phyloP scores from a whole-genome alignment of 2,797 vertebrate species.

The Gymnoscopelus braueri region DNA sequence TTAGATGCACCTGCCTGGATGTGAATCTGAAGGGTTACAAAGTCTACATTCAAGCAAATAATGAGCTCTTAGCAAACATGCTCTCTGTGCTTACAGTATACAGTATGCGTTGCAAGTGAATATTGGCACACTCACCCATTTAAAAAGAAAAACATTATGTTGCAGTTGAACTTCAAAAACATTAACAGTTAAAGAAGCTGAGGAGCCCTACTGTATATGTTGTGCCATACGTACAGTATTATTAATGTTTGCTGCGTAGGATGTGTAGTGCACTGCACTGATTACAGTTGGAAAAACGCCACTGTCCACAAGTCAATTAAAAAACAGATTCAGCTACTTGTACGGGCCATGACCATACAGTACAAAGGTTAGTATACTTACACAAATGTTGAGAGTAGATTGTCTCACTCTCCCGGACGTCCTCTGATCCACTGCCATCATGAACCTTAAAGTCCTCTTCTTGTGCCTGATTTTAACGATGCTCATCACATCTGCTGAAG shows the following conservation, averaged over 20 bases:
- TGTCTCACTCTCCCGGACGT: slow-evolving; percentile 46
- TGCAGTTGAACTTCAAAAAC: not conserved
- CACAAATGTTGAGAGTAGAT: slow-evolving; percentile 47
- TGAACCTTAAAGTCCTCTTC: slow-evolving; percentile 77
- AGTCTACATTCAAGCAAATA: slow-evolving; percentile 77
- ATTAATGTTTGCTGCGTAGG: not conserved
- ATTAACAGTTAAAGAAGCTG: not conserved
- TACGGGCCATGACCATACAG: slow-evolving; percentile 24
- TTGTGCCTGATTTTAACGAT: slow-evolving; percentile 65
- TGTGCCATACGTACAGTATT: not conserved
- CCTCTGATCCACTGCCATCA: slow-evolving; percentile 58
- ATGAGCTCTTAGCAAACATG: slow-evolving; percentile 66
- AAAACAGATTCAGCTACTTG: slow-evolving; percentile 36
- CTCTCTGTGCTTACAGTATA: slow-evolving; percentile 54
- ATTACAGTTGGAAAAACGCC: not conserved
- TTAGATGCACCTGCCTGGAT: slow-evolving; percentile 20
- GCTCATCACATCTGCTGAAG: slow-evolving; percentile 75
- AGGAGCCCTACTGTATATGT: not conserved
- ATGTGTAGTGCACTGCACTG: not conserved
- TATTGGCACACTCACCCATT: too few species aligned
- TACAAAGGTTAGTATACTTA: slow-evolving; percentile 65
- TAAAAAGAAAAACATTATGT: not conserved
- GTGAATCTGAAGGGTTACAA: slow-evolving; percentile 56
- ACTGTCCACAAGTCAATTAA: slow-evolving; percentile 49
- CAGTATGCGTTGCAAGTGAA: slow-evolving; percentile 7